Evolutionary conservation across 2,113 vertebrate species (phyloP).

Genomic region (Dryoscopus gambensis): DNA sequence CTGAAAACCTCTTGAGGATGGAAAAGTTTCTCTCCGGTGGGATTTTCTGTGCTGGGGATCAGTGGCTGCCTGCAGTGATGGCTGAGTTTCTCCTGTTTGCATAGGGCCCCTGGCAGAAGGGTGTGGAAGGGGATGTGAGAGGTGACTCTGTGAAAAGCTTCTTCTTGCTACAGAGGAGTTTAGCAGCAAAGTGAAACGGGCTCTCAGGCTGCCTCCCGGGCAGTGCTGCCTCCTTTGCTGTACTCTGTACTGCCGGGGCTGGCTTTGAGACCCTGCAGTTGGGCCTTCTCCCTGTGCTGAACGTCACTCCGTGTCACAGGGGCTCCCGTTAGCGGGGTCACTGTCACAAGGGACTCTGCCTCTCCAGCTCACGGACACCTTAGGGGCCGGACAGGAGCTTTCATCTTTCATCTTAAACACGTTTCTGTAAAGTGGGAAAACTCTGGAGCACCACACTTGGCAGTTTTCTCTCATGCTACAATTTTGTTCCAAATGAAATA

Average conservation of each 20-base stretch:
- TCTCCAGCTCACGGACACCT: background rate
- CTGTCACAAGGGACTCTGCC: slow-evolving; percentile 10
- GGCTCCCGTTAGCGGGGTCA: slow-evolving; percentile 16
- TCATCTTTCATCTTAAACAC: slow-evolving; percentile 39
- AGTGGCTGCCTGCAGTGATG: background rate
- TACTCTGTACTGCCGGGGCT: background rate
- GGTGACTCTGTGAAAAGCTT: background rate
- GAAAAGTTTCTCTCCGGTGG: background rate
- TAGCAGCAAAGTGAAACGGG: fast-evolving
- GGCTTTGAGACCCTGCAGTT: background rate
- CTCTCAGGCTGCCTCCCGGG: background rate
- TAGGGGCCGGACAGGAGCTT: slow-evolving; percentile 27
- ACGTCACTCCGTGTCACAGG: background rate
- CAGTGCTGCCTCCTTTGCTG: background rate
- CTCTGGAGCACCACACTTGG: slow-evolving; percentile 2
- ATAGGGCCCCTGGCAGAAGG: background rate
- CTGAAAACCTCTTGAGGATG: background rate
- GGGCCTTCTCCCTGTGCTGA: background rate
- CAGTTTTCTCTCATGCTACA: slow-evolving; percentile 31
- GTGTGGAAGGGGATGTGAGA: background rate
- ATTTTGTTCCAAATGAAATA: slow-evolving; percentile 69
- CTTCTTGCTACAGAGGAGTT: fast-evolving
- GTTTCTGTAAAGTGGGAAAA: background rate
- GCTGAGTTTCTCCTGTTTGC: background rate
- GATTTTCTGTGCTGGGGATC: background rate